A percentile compares a stretch with the other conserved stretches of the same genome.
Conservation (phyloP, 2,888 invertebrate genomes). For the Halictus ligatus region DNA sequence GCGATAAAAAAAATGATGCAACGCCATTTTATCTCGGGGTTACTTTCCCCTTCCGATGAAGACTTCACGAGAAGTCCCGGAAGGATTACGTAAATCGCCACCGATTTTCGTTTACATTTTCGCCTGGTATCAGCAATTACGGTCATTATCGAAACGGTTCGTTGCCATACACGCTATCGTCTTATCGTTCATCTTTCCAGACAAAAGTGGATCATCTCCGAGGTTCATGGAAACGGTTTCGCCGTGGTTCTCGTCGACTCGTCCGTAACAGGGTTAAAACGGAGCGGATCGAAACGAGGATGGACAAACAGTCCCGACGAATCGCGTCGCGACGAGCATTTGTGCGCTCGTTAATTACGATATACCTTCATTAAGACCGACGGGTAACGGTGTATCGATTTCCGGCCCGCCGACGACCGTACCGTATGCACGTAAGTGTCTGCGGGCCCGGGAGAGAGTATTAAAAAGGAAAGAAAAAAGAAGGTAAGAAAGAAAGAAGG, state of each 20-base stretch:
- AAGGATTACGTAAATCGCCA: not conserved
- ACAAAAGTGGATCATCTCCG: not conserved
- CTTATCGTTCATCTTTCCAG: not conserved
- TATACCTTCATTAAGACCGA: conserved; percentile 36
- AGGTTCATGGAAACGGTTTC: not conserved
- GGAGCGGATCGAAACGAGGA: conserved; percentile 21
- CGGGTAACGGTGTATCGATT: conserved; percentile 43
- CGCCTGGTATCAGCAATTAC: not conserved
- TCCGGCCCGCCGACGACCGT: conserved; percentile 25
- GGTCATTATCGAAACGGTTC: not conserved
- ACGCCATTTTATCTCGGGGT: not conserved
- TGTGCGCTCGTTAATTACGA: conserved; percentile 44
- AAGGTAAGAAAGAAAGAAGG: not conserved
- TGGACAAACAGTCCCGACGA: conserved; percentile 21
- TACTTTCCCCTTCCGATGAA: not conserved
- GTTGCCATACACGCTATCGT: not conserved
- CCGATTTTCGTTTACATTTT: not conserved
- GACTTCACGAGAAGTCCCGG: not conserved
- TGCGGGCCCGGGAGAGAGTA: not conserved
- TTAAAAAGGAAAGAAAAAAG: not conserved
- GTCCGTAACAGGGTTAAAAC: not conserved
- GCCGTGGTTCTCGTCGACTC: not conserved
- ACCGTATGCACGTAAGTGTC: not conserved
- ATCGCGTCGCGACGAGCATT: conserved; percentile 14
- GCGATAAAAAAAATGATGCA: not conserved